Evolutionary conservation across 2,113 vertebrate species (phyloP).

Genomic region (Pangasianodon hypophthalmus): DNA sequence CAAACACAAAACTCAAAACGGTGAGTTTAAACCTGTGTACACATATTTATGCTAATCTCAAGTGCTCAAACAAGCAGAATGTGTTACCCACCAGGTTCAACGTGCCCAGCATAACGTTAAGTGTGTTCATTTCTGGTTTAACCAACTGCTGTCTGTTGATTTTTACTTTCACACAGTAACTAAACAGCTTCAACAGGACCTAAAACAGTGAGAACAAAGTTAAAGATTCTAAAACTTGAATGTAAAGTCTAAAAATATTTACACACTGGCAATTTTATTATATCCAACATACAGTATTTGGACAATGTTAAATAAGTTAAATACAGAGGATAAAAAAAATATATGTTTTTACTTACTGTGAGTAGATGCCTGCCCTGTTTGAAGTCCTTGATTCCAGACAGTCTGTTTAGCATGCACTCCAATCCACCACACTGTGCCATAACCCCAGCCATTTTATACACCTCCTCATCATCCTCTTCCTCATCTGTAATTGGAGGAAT

Average conservation of each 20-base stretch:
- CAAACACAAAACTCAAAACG: not conserved
- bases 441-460: conserved; percentile 98
- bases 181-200: conserved; percentile 96
- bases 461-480: conserved; percentile 97
- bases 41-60: not conserved
- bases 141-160: conserved; percentile 95
- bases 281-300: not conserved
- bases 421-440: conserved; percentile 97
- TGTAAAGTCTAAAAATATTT: not conserved
- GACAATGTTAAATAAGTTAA: not conserved
- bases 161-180: conserved; percentile 98
- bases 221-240: not conserved
- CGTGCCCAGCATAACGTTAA: conserved; percentile 98
- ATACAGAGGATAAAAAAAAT: not conserved
- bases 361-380: conserved; percentile 96
- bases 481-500: conserved; percentile 78
- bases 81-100: conserved; percentile 85
- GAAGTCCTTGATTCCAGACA: conserved; percentile 97
- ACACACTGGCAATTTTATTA: not conserved
- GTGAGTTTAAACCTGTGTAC: not conserved
- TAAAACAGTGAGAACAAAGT: conserved; percentile 54
- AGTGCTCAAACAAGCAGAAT: not conserved
- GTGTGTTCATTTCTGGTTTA: conserved; percentile 96
- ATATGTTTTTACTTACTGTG: conserved; percentile 78
- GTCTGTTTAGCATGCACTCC: conserved; percentile 94